These are phyloP conservation scores for Orchesellides sinensis DNA, from an alignment of 2,888 invertebrate species.

Conservation along the genomic window DNA sequence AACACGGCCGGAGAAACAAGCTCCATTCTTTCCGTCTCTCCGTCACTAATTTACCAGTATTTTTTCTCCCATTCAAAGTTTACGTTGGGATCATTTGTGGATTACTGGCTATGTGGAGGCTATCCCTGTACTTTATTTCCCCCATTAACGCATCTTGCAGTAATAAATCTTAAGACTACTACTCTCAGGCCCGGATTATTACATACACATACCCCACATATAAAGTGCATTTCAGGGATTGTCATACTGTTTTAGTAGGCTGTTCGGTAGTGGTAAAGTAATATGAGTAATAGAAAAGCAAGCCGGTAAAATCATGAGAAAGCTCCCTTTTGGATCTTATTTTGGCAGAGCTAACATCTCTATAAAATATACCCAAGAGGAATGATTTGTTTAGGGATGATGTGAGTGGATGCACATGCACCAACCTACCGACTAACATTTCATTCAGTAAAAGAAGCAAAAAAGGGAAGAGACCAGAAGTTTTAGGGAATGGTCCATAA, in stretches of 20 bases:
- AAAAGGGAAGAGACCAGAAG: slow-evolving; percentile 15
- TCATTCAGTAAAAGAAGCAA: slow-evolving; percentile 18
- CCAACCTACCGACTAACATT: slow-evolving; percentile 24
- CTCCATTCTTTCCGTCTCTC: neutral
- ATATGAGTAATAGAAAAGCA: too few relatives aligned
- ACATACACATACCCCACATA: neutral
- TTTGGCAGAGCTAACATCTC: slow-evolving; percentile 19
- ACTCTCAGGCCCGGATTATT: too few relatives aligned
- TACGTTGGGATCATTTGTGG: slow-evolving; percentile 17
- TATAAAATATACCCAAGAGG: slow-evolving; percentile 54
- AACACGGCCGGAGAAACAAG: neutral
- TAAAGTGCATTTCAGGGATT: slow-evolving; percentile 1
- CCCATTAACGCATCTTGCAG: slow-evolving; percentile 13
- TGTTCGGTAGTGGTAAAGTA: too few relatives aligned
- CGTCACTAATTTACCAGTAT: slow-evolving; percentile 1
- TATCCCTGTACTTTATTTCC: neutral
- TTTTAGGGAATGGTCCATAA: neutral
- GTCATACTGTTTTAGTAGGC: too few relatives aligned
- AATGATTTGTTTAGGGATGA: slow-evolving; percentile 49
- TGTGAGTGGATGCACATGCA: slow-evolving; percentile 49
- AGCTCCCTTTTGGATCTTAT: slow-evolving; percentile 6
- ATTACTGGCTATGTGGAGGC: slow-evolving; percentile 19
- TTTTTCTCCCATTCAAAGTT: neutral
- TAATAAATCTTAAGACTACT: slow-evolving; percentile 28
- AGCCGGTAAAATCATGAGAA: slow-evolving; percentile 3